phyloP scores from a whole-genome alignment of 1,140 invertebrate species.

The Coboldia fuscipes region DNA sequence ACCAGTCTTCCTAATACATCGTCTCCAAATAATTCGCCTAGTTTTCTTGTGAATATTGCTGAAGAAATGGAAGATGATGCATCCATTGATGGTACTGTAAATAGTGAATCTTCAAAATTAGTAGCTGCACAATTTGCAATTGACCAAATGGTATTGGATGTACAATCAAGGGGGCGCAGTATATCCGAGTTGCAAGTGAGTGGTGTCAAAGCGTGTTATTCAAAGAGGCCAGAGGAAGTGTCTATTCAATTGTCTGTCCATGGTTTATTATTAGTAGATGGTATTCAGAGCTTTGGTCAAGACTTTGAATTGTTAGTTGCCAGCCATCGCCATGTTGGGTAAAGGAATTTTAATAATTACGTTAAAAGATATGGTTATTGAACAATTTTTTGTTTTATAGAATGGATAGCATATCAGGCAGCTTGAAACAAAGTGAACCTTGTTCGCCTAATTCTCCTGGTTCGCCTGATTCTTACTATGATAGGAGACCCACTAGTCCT shows the following conservation, averaged over 20 bases:
- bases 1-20: slow-evolving; percentile 21
- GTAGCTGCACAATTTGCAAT: slow-evolving; percentile 73
- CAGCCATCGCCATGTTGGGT: slow-evolving; percentile 84
- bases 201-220: slow-evolving; percentile 57
- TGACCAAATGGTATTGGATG: slow-evolving; percentile 70
- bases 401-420: slow-evolving; percentile 85
- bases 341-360: slow-evolving; percentile 8
- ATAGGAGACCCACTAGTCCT: slow-evolving; percentile 21
- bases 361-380: background rate
- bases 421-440: slow-evolving; percentile 73
- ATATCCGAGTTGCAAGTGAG: slow-evolving; percentile 80
- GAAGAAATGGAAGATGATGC: slow-evolving; percentile 2
- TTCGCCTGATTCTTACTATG: slow-evolving; percentile 28
- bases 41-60: slow-evolving; percentile 3
- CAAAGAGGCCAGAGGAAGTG: slow-evolving; percentile 45
- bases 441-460: slow-evolving; percentile 65
- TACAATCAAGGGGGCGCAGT: slow-evolving; percentile 61
- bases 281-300: slow-evolving; percentile 79
- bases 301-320: slow-evolving; percentile 88
- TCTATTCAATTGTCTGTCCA: slow-evolving; percentile 70
- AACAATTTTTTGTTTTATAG: slow-evolving; percentile 23
- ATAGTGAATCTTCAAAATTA: slow-evolving; percentile 28
- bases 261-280: slow-evolving; percentile 79
- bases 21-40: slow-evolving; percentile 15
- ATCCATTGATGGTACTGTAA: background rate